phyloP scores from a whole-genome alignment of 2,797 vertebrate species.

The Danio tinwini region DNA sequence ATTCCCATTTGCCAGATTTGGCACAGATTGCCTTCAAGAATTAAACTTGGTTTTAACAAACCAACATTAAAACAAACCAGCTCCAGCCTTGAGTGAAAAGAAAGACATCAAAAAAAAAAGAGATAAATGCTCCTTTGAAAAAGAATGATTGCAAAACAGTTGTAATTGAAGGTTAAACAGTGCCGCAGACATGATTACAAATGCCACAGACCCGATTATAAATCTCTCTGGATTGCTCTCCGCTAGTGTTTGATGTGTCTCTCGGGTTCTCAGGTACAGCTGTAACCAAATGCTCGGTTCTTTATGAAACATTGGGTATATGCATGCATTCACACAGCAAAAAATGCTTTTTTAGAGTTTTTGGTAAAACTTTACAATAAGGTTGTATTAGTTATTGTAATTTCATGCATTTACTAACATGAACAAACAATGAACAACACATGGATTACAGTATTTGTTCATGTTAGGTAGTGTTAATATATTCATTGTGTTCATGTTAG shows the following conservation, averaged over 20 bases:
- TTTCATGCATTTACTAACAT: too few species aligned
- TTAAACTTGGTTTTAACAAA: background rate
- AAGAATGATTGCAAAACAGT: constrained; percentile 35
- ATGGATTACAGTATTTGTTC: too few species aligned
- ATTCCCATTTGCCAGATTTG: background rate
- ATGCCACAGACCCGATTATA: constrained; percentile 20
- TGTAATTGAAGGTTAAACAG: constrained; percentile 47
- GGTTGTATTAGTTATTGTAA: too few species aligned
- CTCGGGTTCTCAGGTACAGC: constrained; percentile 11
- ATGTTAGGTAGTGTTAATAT: too few species aligned
- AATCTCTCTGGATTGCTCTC: constrained; percentile 19
- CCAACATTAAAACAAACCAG: background rate
- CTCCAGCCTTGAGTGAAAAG: background rate
- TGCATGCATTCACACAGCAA: background rate
- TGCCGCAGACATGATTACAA: constrained; percentile 40
- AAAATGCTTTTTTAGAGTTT: too few species aligned
- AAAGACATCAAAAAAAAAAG: background rate
- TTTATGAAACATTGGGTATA: background rate
- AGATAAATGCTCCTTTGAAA: constrained; percentile 21
- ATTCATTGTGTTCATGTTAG: too few species aligned
- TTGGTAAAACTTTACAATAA: too few species aligned
- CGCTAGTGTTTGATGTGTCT: constrained; percentile 41
- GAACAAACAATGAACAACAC: too few species aligned
- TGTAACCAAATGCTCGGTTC: constrained; percentile 4
- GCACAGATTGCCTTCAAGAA: background rate